These are phyloP conservation scores for Cathartes aura DNA, from an alignment of 2,113 vertebrate species.

Conservation along the genomic window DNA sequence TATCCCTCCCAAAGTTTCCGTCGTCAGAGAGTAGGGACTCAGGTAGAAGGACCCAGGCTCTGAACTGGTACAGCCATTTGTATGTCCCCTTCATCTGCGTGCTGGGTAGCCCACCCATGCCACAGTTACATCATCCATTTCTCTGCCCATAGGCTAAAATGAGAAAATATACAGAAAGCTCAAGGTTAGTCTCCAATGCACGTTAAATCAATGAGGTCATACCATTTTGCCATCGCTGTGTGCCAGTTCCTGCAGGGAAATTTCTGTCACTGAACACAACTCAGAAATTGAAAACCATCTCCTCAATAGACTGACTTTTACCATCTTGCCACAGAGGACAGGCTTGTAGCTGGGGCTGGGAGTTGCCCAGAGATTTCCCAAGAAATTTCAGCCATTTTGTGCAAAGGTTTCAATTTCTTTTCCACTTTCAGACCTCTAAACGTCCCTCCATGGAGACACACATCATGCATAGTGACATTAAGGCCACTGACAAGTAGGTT, in stretches of 20 bases:
- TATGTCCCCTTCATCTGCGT: background rate
- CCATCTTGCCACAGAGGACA: background rate
- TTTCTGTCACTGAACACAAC: background rate
- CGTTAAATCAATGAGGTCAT: no score
- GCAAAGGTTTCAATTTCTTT: background rate
- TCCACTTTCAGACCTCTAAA: background rate
- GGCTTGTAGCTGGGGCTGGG: background rate
- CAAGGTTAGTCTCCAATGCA: background rate
- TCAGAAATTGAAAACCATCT: background rate
- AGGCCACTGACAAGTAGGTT: background rate
- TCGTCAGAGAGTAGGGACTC: accelerated
- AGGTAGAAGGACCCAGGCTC: background rate
- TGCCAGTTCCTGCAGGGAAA: background rate
- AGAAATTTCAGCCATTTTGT: background rate
- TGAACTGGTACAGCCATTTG: background rate
- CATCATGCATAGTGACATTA: background rate
- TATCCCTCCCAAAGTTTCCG: background rate
- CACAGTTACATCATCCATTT: background rate
- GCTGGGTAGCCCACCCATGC: background rate
- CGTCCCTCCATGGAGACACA: background rate
- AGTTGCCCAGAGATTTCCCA: background rate
- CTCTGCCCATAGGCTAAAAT: background rate
- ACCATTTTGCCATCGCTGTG: background rate
- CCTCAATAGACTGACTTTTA: background rate
- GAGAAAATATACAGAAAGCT: background rate